A percentile compares a stretch with the other conserved stretches of the same genome.
These are phyloP conservation scores for Clupea harengus DNA, from an alignment of 2,113 vertebrate species.

Conservation along the genomic window DNA sequence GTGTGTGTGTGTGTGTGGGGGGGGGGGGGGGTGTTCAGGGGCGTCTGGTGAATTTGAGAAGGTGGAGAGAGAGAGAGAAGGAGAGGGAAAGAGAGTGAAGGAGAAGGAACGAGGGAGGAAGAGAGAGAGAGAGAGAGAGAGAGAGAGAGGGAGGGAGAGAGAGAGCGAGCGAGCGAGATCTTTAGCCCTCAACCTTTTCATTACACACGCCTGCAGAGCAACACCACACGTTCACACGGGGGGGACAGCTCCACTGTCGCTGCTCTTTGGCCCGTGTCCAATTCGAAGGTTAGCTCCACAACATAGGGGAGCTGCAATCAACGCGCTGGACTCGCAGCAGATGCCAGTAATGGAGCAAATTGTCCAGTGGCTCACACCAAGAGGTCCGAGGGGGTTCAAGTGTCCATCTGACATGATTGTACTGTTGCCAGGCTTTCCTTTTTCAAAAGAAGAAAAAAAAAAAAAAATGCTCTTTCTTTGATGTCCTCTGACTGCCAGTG, in stretches of 20 bases:
- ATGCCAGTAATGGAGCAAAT: background rate
- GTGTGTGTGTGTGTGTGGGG: background rate
- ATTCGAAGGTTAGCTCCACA: background rate
- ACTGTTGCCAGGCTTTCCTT: background rate
- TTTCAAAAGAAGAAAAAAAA: background rate
- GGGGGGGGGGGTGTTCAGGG: background rate
- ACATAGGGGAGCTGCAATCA: background rate
- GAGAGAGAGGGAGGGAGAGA: background rate
- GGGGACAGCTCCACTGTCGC: background rate
- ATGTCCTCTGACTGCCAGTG: background rate
- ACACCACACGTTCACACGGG: no score
- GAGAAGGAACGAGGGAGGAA: no score
- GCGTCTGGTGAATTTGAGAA: background rate
- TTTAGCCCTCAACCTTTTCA: no score
- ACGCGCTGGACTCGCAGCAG: background rate
- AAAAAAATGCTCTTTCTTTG: background rate
- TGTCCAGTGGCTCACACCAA: background rate
- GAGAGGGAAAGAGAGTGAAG: background rate
- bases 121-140: no score
- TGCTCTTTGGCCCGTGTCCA: background rate
- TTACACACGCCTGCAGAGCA: background rate
- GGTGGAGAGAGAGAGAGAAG: background rate
- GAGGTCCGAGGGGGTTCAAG: background rate
- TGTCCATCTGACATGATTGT: slow-evolving; percentile 3
- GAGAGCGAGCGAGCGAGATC: no score